A percentile compares a stretch with the other conserved stretches of the same genome.
Evolutionary conservation across 2,797 vertebrate species (phyloP).

Genomic region (Brachyalestes nurse): DNA sequence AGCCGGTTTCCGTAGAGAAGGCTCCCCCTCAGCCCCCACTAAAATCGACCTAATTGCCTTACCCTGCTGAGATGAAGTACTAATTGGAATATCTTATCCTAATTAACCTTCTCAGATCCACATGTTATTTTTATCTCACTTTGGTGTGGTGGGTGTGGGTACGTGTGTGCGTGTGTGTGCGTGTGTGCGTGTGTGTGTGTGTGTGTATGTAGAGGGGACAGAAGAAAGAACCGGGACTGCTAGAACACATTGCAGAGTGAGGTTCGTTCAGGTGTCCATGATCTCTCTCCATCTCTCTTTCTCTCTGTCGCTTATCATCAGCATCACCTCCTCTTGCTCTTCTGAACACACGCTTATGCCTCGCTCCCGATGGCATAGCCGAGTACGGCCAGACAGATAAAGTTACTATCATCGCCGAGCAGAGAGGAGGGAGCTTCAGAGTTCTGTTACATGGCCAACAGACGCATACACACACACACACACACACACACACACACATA

Average conservation of each 20-base stretch:
- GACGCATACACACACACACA: constrained; percentile 29
- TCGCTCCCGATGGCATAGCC: constrained; percentile 46
- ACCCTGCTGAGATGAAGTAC: constrained; percentile 78
- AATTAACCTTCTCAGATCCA: constrained; percentile 82
- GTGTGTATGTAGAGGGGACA: constrained; percentile 33
- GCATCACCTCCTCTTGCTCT: constrained; percentile 32
- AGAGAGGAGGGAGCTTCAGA: constrained; percentile 27
- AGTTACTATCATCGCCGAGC: constrained; percentile 52
- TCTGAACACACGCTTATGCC: constrained; percentile 56
- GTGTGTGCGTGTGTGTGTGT: not conserved
- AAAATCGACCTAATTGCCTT: constrained; percentile 79
- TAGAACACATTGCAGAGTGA: constrained; percentile 10
- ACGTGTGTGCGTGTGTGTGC: not conserved
- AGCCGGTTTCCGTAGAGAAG: constrained; percentile 54
- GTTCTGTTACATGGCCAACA: constrained; percentile 52
- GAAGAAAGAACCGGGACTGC: constrained; percentile 49
- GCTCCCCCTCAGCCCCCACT: constrained; percentile 58
- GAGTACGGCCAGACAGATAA: constrained; percentile 49
- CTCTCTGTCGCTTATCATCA: constrained; percentile 37
- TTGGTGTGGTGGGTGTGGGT: constrained; percentile 46
- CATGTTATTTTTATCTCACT: constrained; percentile 78
- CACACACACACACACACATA: no score
- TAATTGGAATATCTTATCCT: constrained; percentile 82
- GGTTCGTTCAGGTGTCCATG: constrained; percentile 51
- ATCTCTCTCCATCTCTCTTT: constrained; percentile 44